Evolutionary conservation across 2,797 vertebrate genomes (phyloP), one percentile per base, ranked within the genome.

Genomic region (Galaxias olidus): DNA sequence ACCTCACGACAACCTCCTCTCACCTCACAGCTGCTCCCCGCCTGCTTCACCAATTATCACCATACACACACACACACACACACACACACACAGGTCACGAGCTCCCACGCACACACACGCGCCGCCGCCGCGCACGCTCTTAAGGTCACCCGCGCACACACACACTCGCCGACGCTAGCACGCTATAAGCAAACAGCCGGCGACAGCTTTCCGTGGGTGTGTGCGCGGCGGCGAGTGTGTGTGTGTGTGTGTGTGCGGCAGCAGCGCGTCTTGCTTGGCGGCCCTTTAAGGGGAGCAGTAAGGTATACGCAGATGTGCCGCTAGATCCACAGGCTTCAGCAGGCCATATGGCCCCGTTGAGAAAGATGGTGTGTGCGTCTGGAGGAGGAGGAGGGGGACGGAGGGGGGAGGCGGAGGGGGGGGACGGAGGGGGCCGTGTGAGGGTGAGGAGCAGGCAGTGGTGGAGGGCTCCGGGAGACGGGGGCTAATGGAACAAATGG

Each of bases 401-500:
- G 89, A 91, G 92, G 90, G 93, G 92, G 74, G 66, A 65, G 75
- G 71, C 69, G 73, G 76, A 78, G 80, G 13, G 55, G 63, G 66
- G 78, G 84, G 81, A 84, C 67, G 59, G 63, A 47, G 48, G 76
- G 66, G 73, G 73, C 77, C 45, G 58, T 71, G 65, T 79, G 79
- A 73, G 88, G 78, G 86, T 85, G 86, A 51, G 84, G 59, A 19
- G 89, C 90, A 93, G 90, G 89, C 92, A 90, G 93, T 93, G 93
- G 92, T 92, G 94, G 89, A 92, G 92, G 95, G 95, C 95, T 96
- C 93, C 94, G 94, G 96, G 94, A 97, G 95, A 94, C 95, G 91
- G 95, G 93, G 95, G 93, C 94, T 95, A 93, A 96, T 93, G 93
- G 94, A 97, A 98, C 95, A 97, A 97, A 96, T 96, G 95, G 94